A percentile compares a stretch with the other conserved stretches of the same genome.
These are phyloP conservation scores for Danio albolineatus DNA, from an alignment of 2,797 vertebrate species.

Conservation along the genomic window DNA sequence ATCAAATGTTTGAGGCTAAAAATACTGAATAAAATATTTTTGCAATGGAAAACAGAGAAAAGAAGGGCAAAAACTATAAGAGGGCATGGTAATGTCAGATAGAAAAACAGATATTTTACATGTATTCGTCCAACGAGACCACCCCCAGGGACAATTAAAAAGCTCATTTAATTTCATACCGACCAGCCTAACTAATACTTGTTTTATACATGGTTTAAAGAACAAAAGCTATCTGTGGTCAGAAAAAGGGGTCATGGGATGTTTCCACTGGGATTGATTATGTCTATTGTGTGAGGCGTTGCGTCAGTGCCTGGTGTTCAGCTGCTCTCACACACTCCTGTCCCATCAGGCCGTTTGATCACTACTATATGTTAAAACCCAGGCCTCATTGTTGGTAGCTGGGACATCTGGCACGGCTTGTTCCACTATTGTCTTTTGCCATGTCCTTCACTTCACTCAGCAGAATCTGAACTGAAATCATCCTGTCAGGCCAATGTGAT, in stretches of 20 bases:
- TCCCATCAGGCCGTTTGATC: constrained; percentile 28
- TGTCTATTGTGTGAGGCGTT: constrained; percentile 41
- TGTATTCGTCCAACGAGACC: background rate
- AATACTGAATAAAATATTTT: background rate
- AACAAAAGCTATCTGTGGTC: constrained; percentile 32
- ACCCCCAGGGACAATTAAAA: background rate
- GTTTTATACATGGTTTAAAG: constrained; percentile 13
- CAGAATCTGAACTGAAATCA: background rate
- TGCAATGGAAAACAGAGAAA: background rate
- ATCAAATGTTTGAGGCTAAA: background rate
- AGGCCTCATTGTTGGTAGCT: constrained; percentile 64
- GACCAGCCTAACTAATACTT: background rate
- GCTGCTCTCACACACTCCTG: constrained; percentile 51
- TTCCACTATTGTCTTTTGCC: constrained; percentile 59
- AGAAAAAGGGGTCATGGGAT: constrained; percentile 48
- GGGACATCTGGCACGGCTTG: constrained; percentile 60
- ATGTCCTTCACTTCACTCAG: constrained; percentile 6
- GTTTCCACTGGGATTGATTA: constrained; percentile 63
- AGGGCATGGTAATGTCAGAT: background rate
- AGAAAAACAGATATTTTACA: background rate
- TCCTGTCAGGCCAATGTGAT: background rate
- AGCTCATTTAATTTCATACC: background rate
- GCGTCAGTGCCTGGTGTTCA: constrained; percentile 57
- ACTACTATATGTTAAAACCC: constrained; percentile 6
- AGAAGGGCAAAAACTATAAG: background rate